Evolutionary conservation across 2,888 invertebrate species (phyloP), one percentile per base, ranked within the genome.

Genomic region (Gandaritis pyraliata): DNA sequence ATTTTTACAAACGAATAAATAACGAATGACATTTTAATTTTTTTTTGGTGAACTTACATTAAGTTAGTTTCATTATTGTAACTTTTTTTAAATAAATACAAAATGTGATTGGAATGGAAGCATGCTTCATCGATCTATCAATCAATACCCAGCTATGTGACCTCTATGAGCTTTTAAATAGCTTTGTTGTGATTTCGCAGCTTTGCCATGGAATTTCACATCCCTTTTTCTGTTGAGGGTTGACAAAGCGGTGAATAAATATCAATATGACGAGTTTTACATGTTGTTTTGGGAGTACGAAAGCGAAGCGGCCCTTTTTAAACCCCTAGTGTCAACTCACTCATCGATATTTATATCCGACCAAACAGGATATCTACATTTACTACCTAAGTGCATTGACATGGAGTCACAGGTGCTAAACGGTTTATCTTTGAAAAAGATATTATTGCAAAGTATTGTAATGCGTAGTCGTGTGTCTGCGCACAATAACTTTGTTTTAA

Each of bases 331-430:
- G 71, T 60, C 54, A 58, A 76, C 76, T 77, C 71, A 72, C 73
- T 79, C 76, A 78, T 80, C 77, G 72, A 71, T 79, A 78, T 77
- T 78, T 76, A 77, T 78, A 80, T 77, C 72, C 74, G 33, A 33
- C 3, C 2, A 77, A 80, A 81, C 82, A 83, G 83, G 81, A 83
- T 10, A 33, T 8, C 10, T 33, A 10, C 8, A 33, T 33, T 33
- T 33, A 33, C 33, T 8, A 33, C 33, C 33, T 74, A 68, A 77
- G 79, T 77, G 57, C 82, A 75, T 83, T 81, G 83, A 81, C 84
- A 80, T 78, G 66, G 67, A 72, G 69, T 73, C 76, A 75, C 76
- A 76, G 77, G 79, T 78, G 77, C 69, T 74, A 74, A 70, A 72
- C 72, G 61, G 61, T 70, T 72, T 71, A 69, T 70, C 10, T 47